Conservation (phyloP, 2,888 invertebrate species). For the Diloba caeruleocephala region DNA sequence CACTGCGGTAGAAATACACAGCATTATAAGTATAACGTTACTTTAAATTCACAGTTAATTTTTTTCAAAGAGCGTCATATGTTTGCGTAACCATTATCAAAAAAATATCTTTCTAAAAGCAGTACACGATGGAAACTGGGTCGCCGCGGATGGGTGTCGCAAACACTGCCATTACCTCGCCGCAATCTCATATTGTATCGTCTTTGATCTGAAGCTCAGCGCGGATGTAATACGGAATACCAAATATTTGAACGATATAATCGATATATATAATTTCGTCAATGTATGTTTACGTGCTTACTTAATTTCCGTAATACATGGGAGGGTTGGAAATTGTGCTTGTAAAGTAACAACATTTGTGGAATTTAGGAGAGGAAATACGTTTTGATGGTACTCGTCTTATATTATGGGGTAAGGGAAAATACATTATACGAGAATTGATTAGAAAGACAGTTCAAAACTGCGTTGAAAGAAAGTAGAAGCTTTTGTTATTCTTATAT, state of each 20-base stretch:
- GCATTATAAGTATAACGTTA: no score
- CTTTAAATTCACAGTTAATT: no score
- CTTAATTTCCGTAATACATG: constrained; percentile 4
- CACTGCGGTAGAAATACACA: no score
- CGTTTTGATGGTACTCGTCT: no score
- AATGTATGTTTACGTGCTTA: neutral
- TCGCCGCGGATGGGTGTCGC: constrained; percentile 11
- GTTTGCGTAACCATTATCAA: no score
- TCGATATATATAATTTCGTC: constrained; percentile 13
- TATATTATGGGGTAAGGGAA: no score
- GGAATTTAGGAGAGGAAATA: neutral
- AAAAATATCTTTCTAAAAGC: constrained; percentile 12
- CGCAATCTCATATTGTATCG: constrained; percentile 25
- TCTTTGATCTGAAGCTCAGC: constrained; percentile 24
- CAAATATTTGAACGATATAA: constrained; percentile 36
- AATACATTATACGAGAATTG: no score
- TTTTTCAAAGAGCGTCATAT: no score
- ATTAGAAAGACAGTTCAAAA: no score
- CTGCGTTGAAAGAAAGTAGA: no score
- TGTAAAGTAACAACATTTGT: neutral
- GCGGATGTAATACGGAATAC: constrained; percentile 21
- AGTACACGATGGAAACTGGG: constrained; percentile 12
- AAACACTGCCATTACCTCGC: constrained; percentile 14
- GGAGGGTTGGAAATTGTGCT: neutral
- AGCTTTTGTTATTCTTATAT: no score